Evolutionary conservation across 2,113 vertebrate species (phyloP), one percentile per base, ranked within the genome.

Genomic region (Prionailurus bengalensis): DNA sequence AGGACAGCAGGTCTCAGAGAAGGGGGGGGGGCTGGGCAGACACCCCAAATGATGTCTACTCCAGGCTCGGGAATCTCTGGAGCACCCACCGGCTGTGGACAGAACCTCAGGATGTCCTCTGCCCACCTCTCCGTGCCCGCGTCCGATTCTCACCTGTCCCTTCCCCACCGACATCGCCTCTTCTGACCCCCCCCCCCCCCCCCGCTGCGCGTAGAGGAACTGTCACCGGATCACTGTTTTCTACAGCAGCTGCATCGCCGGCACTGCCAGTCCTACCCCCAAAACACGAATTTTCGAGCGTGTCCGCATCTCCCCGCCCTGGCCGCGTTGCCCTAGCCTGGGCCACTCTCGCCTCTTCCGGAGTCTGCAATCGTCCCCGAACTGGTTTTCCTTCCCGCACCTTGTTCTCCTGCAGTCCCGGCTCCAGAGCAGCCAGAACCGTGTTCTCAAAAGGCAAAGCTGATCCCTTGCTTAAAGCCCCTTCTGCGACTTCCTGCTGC

Each of bases 171-270:
- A 36, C 5, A 2, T 13, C 76, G 9, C 16, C 68, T 45, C 79
- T 66, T 21, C 48, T 7, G 7, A 78, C 61, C 8, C 10, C 39
- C 39, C 39, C 39, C 39, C 39, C 36, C 39, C 39, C 39, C 39
- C 58, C 21, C 25, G 21, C 0, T 10, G 53, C 63, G 3, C 8
- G 1, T 0, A 8, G 1, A 39, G 51, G 45, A 76, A 13, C 53
- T 4, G 39, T 3, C 10, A 29, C 53, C 2, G 31, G 53, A 33
- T 17, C 17, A 12, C 53, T 14, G 4, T 45, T 29, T 29, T 31
- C 74, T 8, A 16, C 74, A 85, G 63, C 39, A 33, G 1, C 11
- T 39, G 53, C 5, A 0, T 81, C 73, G 13, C 48, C 55, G 9
- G 14, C 45, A 61, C 48, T n/a, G 65, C 42, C n/a, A 6, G 10